A percentile compares a stretch with the other conserved stretches of the same genome.
phyloP scores from a whole-genome alignment of 2,888 invertebrate genomes.

The Protophormia terraenovae region DNA sequence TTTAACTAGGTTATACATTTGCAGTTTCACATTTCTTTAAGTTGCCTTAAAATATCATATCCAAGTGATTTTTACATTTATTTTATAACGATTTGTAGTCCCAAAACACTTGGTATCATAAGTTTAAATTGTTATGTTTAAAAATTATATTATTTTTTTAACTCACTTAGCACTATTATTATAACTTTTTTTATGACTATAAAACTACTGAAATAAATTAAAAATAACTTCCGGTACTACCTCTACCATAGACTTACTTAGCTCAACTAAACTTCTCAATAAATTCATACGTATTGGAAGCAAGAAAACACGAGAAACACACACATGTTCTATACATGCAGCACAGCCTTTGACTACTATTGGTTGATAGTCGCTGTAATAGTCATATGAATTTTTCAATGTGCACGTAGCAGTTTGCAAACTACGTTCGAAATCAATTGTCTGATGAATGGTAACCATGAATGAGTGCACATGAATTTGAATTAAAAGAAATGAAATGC shows the following conservation, averaged over 20 bases:
- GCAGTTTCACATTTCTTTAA: too few relatives aligned
- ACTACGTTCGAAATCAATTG: background rate
- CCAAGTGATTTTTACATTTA: too few relatives aligned
- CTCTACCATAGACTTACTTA: background rate
- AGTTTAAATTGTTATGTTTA: too few relatives aligned
- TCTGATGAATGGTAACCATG: background rate
- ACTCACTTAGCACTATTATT: too few relatives aligned
- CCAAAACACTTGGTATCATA: too few relatives aligned
- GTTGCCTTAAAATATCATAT: too few relatives aligned
- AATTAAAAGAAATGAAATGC: background rate
- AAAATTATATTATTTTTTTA: too few relatives aligned
- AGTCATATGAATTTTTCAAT: conserved; percentile 25
- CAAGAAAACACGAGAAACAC: background rate
- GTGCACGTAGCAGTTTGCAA: conserved; percentile 16
- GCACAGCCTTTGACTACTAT: background rate
- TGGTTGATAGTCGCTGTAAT: background rate
- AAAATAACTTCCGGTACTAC: too few relatives aligned
- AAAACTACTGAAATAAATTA: too few relatives aligned
- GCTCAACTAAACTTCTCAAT: conserved; percentile 2
- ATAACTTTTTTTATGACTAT: too few relatives aligned
- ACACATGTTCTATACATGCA: conserved; percentile 26
- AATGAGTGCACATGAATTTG: background rate
- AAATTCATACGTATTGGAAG: background rate
- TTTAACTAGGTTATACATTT: too few relatives aligned
- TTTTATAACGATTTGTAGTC: too few relatives aligned